Conservation (phyloP, 2,888 invertebrate species). For the Cephus runcator region DNA sequence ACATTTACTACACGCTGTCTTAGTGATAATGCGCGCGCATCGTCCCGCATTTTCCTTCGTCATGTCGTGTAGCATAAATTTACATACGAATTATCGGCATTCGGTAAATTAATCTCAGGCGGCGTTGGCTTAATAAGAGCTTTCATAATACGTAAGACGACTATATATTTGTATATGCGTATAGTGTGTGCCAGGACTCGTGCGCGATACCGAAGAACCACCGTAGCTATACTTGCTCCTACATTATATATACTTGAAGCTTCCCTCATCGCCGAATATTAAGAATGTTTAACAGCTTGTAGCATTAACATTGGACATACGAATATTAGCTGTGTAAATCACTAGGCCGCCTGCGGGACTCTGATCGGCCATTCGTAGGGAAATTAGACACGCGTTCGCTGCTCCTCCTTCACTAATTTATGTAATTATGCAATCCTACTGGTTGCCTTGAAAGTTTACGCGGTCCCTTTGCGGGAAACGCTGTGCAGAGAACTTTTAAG, state of each 20-base stretch:
- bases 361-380: slow-evolving; percentile 54
- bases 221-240: background rate
- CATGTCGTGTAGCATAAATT: background rate
- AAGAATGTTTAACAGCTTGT: slow-evolving; percentile 50
- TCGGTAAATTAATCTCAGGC: background rate
- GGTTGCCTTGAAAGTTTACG: slow-evolving; percentile 30
- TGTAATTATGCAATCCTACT: slow-evolving; percentile 48
- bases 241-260: background rate
- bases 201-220: background rate
- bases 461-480: slow-evolving; percentile 9
- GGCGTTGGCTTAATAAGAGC: background rate
- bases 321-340: slow-evolving; percentile 54
- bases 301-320: slow-evolving; percentile 45
- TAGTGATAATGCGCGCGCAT: background rate
- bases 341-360: slow-evolving; percentile 47
- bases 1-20: background rate
- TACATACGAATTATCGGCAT: background rate
- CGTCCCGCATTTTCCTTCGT: background rate
- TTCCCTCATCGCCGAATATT: slow-evolving; percentile 35
- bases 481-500: background rate
- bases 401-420: slow-evolving; percentile 45
- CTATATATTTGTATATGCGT: no score
- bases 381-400: slow-evolving; percentile 56
- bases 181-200: background rate
- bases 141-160: background rate